These are phyloP conservation scores for Illadopsis cleaveri DNA, from an alignment of 2,113 vertebrate genomes.

Conservation along the genomic window DNA sequence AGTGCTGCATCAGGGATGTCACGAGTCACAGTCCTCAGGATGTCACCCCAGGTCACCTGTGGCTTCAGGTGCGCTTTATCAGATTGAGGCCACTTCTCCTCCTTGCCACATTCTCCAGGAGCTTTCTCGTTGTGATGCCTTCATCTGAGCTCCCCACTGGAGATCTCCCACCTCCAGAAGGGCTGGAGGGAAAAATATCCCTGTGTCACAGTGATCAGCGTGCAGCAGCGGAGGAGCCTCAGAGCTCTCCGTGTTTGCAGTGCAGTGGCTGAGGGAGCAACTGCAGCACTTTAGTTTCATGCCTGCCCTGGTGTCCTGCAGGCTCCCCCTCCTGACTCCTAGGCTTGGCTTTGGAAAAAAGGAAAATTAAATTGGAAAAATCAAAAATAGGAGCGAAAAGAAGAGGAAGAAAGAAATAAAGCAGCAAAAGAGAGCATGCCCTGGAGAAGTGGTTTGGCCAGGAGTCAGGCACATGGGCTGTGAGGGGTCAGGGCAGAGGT, in stretches of 20 bases:
- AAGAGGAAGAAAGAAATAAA: neutral
- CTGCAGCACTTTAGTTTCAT: neutral
- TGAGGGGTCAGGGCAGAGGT: neutral
- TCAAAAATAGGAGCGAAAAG: neutral
- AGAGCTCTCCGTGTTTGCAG: neutral
- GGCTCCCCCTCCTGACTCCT: neutral
- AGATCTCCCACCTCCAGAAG: neutral
- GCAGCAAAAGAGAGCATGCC: neutral
- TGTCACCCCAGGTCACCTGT: neutral
- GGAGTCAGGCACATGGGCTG: neutral
- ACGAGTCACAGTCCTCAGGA: neutral
- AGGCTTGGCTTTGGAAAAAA: neutral
- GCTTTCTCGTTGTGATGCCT: conserved; percentile 1
- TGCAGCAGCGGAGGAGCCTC: neutral
- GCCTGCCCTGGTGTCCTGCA: neutral
- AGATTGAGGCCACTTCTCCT: neutral
- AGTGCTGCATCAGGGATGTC: neutral
- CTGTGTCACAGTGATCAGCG: neutral
- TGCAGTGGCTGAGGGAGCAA: neutral
- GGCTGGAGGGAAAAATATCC: neutral
- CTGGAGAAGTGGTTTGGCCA: neutral
- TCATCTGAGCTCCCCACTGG: neutral
- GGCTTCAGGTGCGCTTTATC: neutral
- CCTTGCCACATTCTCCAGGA: neutral
- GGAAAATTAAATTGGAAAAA: neutral